A percentile compares a stretch with the other conserved stretches of the same genome.
Conservation (phyloP, 2,888 invertebrate species). For the Macrophya alboannulata region DNA sequence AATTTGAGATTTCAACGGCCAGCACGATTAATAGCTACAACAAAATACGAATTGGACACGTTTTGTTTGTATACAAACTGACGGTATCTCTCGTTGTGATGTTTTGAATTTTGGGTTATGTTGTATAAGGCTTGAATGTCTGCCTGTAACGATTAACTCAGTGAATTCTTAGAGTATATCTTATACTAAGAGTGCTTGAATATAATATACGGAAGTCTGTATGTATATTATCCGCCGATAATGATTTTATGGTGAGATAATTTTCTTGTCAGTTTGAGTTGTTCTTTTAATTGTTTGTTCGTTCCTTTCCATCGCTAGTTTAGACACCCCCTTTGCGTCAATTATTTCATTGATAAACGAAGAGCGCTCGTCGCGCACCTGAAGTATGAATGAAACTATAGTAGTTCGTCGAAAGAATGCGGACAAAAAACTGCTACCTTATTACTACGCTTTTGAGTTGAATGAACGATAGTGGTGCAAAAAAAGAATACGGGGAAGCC, state of each 20-base stretch:
- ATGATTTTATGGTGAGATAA: neutral
- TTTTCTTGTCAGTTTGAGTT: neutral
- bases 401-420: neutral
- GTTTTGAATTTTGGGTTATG: neutral
- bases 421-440: neutral
- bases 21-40: neutral
- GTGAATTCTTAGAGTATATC: no score
- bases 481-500: neutral
- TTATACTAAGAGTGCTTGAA: no score
- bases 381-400: neutral
- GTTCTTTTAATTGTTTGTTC: slow-evolving; percentile 11
- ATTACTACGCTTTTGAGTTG: slow-evolving; percentile 1
- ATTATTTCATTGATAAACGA: neutral
- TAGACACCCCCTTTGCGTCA: neutral
- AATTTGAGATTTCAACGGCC: neutral
- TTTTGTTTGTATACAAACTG: neutral
- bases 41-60: neutral
- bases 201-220: no score
- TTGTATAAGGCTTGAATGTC: neutral
- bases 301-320: neutral
- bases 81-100: neutral
- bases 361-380: neutral
- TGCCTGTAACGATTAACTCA: no score
- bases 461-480: neutral
- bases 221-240: no score